A percentile compares a stretch with the other conserved stretches of the same genome.
Conservation (phyloP, 2,888 invertebrate genomes). For the Watsonalla cultraria region DNA sequence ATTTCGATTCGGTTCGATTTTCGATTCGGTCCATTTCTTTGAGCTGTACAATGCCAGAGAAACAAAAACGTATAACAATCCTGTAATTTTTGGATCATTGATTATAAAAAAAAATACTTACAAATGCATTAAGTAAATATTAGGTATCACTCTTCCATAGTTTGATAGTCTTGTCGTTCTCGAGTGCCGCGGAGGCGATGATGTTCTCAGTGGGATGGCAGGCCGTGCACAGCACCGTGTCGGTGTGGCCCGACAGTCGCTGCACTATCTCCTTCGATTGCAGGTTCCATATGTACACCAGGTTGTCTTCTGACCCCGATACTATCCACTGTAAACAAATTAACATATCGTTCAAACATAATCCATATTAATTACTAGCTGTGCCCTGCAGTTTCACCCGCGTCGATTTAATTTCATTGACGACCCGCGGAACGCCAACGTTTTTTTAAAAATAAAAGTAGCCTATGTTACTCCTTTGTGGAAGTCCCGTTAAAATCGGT, state of each 20-base stretch:
- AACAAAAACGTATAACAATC: no score
- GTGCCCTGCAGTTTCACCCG: no score
- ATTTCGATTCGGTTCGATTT: no score
- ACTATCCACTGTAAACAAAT: conserved; percentile 94
- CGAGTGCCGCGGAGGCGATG: conserved; percentile 98
- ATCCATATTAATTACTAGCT: no score
- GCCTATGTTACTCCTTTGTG: no score
- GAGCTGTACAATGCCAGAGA: no score
- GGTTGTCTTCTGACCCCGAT: conserved; percentile 99
- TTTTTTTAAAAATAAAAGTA: no score
- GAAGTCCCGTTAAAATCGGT: no score
- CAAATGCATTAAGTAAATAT: conserved; percentile 23
- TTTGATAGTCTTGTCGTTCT: conserved; percentile 99
- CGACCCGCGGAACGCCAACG: no score
- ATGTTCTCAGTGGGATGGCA: conserved; percentile 99
- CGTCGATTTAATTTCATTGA: no score
- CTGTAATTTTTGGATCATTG: not conserved
- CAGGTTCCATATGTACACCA: conserved; percentile 99
- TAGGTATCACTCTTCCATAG: conserved; percentile 98
- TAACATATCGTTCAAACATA: not conserved
- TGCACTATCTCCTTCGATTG: conserved; percentile 99
- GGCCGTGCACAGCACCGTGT: conserved; percentile 97
- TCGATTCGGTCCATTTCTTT: no score
- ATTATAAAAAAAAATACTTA: conserved; percentile 20
- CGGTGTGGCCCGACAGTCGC: conserved; percentile 97